phyloP scores from a whole-genome alignment of 2,888 invertebrate species.

The Cepaea hortensis region DNA sequence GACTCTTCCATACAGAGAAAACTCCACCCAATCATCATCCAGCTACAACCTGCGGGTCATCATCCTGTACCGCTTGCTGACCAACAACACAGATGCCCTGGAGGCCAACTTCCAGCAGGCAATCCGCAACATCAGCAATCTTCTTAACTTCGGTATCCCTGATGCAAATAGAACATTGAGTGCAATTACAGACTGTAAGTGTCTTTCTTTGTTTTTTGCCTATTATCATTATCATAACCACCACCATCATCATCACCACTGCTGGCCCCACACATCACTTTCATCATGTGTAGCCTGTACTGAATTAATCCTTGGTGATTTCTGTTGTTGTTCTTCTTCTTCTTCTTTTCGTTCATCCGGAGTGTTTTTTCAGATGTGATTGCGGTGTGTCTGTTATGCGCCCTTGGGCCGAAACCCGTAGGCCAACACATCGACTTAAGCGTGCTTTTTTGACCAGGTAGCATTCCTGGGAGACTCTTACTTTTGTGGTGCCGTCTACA shows the following conservation, averaged over 20 bases:
- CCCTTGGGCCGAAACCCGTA: too few relatives aligned
- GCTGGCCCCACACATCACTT: not conserved
- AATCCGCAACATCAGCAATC: not conserved
- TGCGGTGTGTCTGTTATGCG: too few relatives aligned
- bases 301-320: too few relatives aligned
- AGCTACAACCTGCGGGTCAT: not conserved
- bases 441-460: too few relatives aligned
- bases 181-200: not conserved
- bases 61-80: not conserved
- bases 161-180: not conserved
- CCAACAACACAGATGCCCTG: not conserved
- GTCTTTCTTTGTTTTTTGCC: not conserved
- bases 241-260: not conserved
- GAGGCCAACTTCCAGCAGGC: not conserved
- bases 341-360: too few relatives aligned
- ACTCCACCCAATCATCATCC: not conserved
- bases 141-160: not conserved
- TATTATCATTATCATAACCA: not conserved
- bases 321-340: too few relatives aligned
- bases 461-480: too few relatives aligned
- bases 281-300: not conserved
- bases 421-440: too few relatives aligned
- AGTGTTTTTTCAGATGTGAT: too few relatives aligned
- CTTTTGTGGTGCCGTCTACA: too few relatives aligned
- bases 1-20: not conserved